These are phyloP conservation scores for Pseudochromis fuscus DNA, from an alignment of 2,797 vertebrate species.

Conservation along the genomic window DNA sequence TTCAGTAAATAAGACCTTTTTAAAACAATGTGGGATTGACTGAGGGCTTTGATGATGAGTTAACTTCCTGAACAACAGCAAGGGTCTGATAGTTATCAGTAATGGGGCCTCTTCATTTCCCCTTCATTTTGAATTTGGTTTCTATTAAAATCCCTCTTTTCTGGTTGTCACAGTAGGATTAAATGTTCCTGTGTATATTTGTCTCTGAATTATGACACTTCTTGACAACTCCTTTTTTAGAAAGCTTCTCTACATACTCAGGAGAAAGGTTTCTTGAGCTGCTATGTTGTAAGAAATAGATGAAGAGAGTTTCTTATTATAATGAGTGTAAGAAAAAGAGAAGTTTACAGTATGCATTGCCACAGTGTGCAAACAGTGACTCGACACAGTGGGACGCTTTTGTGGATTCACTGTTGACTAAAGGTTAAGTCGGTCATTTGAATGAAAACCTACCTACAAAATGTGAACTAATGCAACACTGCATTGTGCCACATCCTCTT, in stretches of 20 bases:
- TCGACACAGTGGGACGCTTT: slow-evolving; percentile 31
- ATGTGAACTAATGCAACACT: neutral
- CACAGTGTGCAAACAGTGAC: slow-evolving; percentile 37
- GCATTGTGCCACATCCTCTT: neutral
- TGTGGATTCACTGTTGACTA: slow-evolving; percentile 40
- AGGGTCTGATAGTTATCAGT: neutral
- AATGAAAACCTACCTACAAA: neutral
- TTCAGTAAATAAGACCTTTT: slow-evolving; percentile 29
- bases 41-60: neutral
- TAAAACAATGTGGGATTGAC: neutral
- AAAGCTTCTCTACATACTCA: too few relatives aligned
- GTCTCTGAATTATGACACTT: neutral
- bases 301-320: neutral
- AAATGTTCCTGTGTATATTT: neutral
- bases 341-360: slow-evolving; percentile 21
- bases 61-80: neutral
- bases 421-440: slow-evolving; percentile 38
- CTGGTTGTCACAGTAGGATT: neutral
- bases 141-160: neutral
- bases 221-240: too few relatives aligned
- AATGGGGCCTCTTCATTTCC: neutral
- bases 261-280: neutral
- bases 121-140: neutral
- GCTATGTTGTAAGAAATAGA: neutral
- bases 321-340: neutral